phyloP scores from a whole-genome alignment of 2,113 vertebrate species.

The Prietella phreatophila region DNA sequence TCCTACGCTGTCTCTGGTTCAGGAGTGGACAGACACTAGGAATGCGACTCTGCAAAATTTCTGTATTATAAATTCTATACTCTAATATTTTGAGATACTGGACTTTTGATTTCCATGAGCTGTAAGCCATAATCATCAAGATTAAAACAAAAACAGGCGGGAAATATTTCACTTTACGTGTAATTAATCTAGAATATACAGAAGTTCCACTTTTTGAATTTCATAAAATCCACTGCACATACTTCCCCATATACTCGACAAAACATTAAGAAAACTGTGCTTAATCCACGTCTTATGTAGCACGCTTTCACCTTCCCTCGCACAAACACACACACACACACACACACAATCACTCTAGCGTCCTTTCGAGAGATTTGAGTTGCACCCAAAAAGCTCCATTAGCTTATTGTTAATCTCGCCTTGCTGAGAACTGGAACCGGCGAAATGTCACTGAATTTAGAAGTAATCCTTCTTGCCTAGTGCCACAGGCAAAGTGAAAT shows the following conservation, averaged over 20 bases:
- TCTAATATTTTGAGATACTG: no score
- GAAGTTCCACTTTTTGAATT: no score
- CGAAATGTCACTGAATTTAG: slow-evolving; percentile 42
- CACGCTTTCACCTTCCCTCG: slow-evolving; percentile 55
- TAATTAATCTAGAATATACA: no score
- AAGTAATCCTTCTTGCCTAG: slow-evolving; percentile 32
- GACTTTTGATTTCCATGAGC: no score
- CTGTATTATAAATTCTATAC: no score
- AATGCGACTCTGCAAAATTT: no score
- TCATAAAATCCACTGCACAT: not conserved
- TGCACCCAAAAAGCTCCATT: slow-evolving; percentile 38
- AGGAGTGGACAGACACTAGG: no score
- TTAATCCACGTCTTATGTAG: not conserved
- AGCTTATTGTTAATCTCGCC: slow-evolving; percentile 39
- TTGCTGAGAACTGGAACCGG: slow-evolving; percentile 31
- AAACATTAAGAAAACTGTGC: not conserved
- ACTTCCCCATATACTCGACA: not conserved
- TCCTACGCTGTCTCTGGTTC: no score
- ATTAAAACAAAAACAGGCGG: no score
- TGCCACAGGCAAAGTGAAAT: slow-evolving; percentile 6
- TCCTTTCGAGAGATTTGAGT: slow-evolving; percentile 14
- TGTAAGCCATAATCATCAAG: no score
- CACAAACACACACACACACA: slow-evolving; percentile 30
- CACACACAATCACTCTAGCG: slow-evolving; percentile 45
- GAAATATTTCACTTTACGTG: no score